These are phyloP conservation scores for Myioborus miniatus DNA, from an alignment of 2,797 vertebrate species.

Conservation along the genomic window DNA sequence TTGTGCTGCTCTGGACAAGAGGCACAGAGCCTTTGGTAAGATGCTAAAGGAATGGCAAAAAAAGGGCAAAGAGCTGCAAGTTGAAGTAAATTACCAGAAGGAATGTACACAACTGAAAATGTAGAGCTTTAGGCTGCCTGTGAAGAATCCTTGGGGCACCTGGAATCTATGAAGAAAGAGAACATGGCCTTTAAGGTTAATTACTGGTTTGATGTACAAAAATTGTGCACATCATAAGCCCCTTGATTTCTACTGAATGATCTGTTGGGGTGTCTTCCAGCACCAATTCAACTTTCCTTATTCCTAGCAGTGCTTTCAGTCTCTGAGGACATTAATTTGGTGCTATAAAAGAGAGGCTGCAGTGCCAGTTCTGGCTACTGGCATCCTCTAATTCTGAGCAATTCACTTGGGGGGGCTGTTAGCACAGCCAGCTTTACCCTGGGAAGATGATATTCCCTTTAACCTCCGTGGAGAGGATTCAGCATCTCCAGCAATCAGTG, in stretches of 20 bases:
- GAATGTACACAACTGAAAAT: conserved; percentile 78
- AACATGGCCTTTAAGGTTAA: conserved; percentile 73
- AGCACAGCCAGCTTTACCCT: neutral
- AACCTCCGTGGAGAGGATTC: neutral
- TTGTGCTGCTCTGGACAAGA: conserved; percentile 79
- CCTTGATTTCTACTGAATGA: neutral
- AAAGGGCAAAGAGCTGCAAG: conserved; percentile 79
- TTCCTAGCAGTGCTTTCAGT: neutral
- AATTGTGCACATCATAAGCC: neutral
- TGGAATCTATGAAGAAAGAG: conserved; percentile 72
- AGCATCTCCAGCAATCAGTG: neutral
- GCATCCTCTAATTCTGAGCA: neutral
- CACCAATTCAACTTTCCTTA: neutral
- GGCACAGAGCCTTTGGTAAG: conserved; percentile 79
- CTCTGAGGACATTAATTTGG: neutral
- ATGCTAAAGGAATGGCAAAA: conserved; percentile 77
- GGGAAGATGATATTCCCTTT: neutral
- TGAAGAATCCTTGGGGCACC: conserved; percentile 76
- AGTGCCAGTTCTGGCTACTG: neutral
- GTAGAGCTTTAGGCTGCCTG: conserved; percentile 77
- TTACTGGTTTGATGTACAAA: neutral
- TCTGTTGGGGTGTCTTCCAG: neutral
- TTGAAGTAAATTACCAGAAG: conserved; percentile 79
- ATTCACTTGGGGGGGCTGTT: neutral
- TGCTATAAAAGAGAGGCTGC: neutral